phyloP scores from a whole-genome alignment of 2,888 invertebrate species.

The Oscheius myriophilus region DNA sequence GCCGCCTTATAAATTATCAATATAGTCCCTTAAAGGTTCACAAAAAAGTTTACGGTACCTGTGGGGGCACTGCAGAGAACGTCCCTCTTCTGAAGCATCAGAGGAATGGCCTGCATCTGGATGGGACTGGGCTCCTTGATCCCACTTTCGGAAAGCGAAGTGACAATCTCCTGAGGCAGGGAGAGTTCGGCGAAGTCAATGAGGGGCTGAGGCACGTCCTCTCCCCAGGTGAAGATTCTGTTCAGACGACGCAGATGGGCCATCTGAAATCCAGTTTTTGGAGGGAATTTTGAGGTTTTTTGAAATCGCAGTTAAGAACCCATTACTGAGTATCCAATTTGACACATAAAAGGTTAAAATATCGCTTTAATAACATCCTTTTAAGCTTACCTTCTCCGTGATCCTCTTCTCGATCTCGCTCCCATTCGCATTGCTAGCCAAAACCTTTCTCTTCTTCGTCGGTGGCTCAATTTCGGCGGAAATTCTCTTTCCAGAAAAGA shows the following conservation, averaged over 20 bases:
- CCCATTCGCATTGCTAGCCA: not conserved
- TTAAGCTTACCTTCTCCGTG: conserved; percentile 14
- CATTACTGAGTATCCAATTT: no score
- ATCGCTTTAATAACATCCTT: no score
- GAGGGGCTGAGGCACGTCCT: conserved; percentile 62
- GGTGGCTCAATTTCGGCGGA: not conserved
- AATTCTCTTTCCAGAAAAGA: conserved; percentile 17
- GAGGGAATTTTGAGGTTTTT: no score
- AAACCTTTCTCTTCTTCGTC: conserved; percentile 13
- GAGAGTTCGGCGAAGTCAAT: conserved; percentile 57
- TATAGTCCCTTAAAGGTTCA: not conserved
- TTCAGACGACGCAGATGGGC: conserved; percentile 54
- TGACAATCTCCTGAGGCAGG: conserved; percentile 33
- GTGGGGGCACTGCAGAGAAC: conserved; percentile 94
- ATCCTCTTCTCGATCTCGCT: conserved; percentile 1
- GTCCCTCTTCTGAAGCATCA: conserved; percentile 80
- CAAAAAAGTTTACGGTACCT: conserved; percentile 71
- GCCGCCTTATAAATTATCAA: no score
- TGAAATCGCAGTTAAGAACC: not conserved
- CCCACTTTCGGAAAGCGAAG: conserved; percentile 31
- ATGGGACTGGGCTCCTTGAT: conserved; percentile 82
- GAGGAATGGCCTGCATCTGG: conserved; percentile 90
- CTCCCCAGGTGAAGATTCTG: conserved; percentile 66
- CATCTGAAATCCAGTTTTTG: conserved; percentile 38
- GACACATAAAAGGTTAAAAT: no score